Evolutionary conservation across 2,113 vertebrate species (phyloP).

Genomic region (Tragulus kanchil): DNA sequence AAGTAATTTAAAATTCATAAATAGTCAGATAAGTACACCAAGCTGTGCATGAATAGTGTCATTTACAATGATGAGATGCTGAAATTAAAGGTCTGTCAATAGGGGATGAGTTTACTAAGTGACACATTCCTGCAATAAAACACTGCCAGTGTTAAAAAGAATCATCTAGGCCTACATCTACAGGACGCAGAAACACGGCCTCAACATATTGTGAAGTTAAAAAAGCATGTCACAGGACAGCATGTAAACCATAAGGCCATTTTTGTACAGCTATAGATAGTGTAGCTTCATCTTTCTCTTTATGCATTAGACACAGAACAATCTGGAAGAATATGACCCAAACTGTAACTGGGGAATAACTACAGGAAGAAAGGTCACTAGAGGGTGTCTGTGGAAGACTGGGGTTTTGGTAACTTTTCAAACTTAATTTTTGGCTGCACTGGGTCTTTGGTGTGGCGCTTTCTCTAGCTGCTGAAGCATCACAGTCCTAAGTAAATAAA

Average conservation of each 20-base stretch:
- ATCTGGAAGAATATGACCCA: background rate
- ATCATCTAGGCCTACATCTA: background rate
- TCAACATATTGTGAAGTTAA: slow-evolving; percentile 10
- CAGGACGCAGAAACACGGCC: background rate
- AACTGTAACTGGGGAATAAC: slow-evolving; percentile 22
- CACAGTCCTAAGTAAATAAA: background rate
- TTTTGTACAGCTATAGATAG: slow-evolving; percentile 67
- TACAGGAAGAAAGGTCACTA: background rate
- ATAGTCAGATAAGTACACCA: slow-evolving; percentile 2
- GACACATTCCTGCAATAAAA: background rate
- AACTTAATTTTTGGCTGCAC: background rate
- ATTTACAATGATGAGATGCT: background rate
- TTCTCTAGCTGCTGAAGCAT: background rate
- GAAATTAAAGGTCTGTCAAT: background rate
- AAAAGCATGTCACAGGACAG: slow-evolving; percentile 30
- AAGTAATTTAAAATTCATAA: background rate
- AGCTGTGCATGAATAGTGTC: background rate
- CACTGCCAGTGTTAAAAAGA: background rate
- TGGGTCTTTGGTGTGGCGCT: background rate
- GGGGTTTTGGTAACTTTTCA: background rate
- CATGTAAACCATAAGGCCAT: slow-evolving; percentile 31
- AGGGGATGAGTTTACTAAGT: background rate
- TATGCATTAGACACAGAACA: background rate
- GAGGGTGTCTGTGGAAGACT: background rate
- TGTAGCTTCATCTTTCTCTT: background rate